These are phyloP conservation scores for Cacatua alba DNA, from an alignment of 2,113 vertebrate genomes.

Conservation along the genomic window DNA sequence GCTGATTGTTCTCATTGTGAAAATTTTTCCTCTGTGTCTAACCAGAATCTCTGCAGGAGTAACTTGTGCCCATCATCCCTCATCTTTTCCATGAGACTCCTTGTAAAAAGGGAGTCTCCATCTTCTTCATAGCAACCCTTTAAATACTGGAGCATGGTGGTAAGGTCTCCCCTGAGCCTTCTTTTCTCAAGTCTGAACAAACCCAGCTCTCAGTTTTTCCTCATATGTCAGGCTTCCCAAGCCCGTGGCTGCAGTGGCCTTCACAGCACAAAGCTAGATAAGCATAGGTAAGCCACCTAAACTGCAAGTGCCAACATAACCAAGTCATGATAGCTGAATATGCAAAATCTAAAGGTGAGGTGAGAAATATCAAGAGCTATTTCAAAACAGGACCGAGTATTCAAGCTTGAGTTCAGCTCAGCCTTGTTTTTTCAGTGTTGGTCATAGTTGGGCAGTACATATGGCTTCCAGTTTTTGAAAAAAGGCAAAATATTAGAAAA, in stretches of 20 bases:
- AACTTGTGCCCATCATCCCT: neutral
- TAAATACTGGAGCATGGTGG: neutral
- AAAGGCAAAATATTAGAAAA: neutral
- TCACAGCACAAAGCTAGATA: neutral
- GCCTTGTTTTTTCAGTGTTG: neutral
- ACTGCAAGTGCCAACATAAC: accelerated
- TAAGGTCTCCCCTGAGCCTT: neutral
- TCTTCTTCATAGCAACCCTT: neutral
- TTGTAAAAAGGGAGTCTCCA: neutral
- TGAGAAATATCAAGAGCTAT: neutral
- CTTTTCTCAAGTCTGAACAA: neutral
- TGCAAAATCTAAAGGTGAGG: neutral
- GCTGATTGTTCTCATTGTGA: neutral
- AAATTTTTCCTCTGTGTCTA: neutral
- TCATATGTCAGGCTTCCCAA: neutral
- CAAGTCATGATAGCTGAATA: neutral
- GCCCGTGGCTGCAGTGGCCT: neutral
- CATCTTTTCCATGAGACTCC: neutral
- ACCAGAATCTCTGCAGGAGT: neutral
- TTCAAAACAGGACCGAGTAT: neutral
- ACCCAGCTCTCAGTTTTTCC: neutral
- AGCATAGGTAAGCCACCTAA: neutral
- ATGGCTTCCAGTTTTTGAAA: neutral
- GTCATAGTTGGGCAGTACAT: neutral
- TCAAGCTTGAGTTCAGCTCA: neutral